phyloP scores from a whole-genome alignment of 2,888 invertebrate genomes.

The Argyresthia albistria region DNA sequence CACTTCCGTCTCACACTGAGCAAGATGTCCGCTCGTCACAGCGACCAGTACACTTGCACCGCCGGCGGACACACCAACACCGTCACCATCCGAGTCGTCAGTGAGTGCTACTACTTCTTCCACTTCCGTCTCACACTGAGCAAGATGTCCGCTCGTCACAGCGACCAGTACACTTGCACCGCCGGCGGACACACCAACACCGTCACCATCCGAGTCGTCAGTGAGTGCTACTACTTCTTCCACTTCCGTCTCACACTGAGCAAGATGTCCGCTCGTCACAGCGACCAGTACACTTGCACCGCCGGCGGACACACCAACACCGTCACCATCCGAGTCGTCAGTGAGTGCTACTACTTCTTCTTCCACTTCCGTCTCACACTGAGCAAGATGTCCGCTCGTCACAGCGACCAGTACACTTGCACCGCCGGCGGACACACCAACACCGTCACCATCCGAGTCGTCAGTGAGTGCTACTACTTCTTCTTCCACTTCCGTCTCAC shows the following conservation, averaged over 20 bases:
- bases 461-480: conserved; percentile 85
- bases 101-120: conserved; percentile 74
- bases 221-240: conserved; percentile 74
- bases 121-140: conserved; percentile 87
- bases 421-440: conserved; percentile 86
- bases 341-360: conserved; percentile 74
- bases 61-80: conserved; percentile 86
- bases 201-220: conserved; percentile 81
- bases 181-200: conserved; percentile 86
- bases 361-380: conserved; percentile 86
- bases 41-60: conserved; percentile 88
- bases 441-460: conserved; percentile 80
- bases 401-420: conserved; percentile 89
- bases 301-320: conserved; percentile 86
- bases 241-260: conserved; percentile 87
- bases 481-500: conserved; percentile 86
- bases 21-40: conserved; percentile 87
- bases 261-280: conserved; percentile 87
- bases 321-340: conserved; percentile 81
- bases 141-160: conserved; percentile 87
- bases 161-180: conserved; percentile 88
- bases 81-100: conserved; percentile 81
- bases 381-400: conserved; percentile 84
- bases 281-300: conserved; percentile 88
- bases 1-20: conserved; percentile 87